Base-by-base conservation (phyloP, 2,797 vertebrate genomes). In the Cirrhinus mrigala region DNA sequence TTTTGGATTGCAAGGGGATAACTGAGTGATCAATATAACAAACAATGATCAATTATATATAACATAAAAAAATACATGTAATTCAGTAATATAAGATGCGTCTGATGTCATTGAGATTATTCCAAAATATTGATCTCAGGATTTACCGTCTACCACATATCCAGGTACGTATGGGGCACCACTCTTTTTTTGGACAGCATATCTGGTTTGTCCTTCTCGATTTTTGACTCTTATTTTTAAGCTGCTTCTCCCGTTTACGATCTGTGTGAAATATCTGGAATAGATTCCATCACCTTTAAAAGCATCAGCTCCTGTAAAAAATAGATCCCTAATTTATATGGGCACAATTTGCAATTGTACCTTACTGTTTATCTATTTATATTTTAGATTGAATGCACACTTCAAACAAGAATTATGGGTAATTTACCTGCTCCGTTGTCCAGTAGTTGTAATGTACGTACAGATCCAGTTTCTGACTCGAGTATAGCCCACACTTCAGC, bases 401-500 rank as follows among this genome's bases (percentile, higher is more conserved):
- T n/a, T n/a, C n/a, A n/a, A n/a, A n/a, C n/a, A n/a, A n/a, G n/a
- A n/a, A n/a, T 68, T 16, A 2, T 20, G 8, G 18, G 0, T 62
- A 7, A 44, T 37, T 74, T 92, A 96, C 95, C 94, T 92, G 93
- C 88, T 83, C 95, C 95, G 6, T 93, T 92, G 89, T 96, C 95
- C 77, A 88, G 8, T 73, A 96, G 92, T 48, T 93, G 50, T 80
- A 95, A 50, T 6, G 73, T 40, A 4, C 80, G 27, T 78, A 81
- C 37, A 0, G 88, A 18, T 24, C 89, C 92, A 56, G 6, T 69
- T 0, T 44, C 74, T 3, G 91, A 89, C 90, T 94, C 93, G 79
- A 96, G 85, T 6, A 90, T 90, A 37, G 94, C 95, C 76, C 46
- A 93, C 52, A 96, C 94, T 7, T 54, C 91, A 80, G 91, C 92